Base-by-base conservation (phyloP, 2,113 vertebrate genomes). In the Myotis brandtii region DNA sequence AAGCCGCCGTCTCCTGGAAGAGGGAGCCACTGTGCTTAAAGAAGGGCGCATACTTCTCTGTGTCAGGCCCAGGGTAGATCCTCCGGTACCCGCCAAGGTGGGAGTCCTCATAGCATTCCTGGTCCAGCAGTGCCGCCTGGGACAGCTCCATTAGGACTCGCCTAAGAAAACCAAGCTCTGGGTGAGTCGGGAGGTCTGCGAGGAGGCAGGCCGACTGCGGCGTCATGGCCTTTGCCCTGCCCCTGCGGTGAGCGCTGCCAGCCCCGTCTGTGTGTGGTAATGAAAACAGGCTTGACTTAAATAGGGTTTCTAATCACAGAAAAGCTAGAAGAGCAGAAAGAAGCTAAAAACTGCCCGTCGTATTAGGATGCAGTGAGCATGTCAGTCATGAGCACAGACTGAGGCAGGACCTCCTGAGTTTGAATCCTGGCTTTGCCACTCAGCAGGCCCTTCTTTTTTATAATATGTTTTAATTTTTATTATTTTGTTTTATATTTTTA, bases 1-100 rank as follows among this genome's bases (percentile, higher is more conserved):
- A 99, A 17, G 98, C 91, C 1, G 64, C 98, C 0, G 99, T 99
- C 70, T 99, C 98, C 95, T 98, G 98, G 97, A 99, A 98, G 95
- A 99, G 97, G 91, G 98, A 98, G 52, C 98, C 54, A 0, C 97
- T 97, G 88, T 99, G 98, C 88, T 98, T 98, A 95, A 99, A 99
- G 89, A 98, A 99, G 0, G 96, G 97, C 9, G 97, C 92, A 0
- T 98, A 99, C 93, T 98, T 98, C 23, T 98, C 98, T 0, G 89
- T 98, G 5, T 98, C 96, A 0, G 52, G 1, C 0, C 96, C 96
- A 0, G 99, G 99, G 40, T 98, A 99, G 86, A 99, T 98, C 62
- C 98, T 93, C 6, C 97, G 98, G 96, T 98, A 99, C 0, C 98
- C 97, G 0, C 98, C 98, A 9, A 98, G 89, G 95, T 99, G 98